These are phyloP conservation scores for Lagopus muta DNA, from an alignment of 2,113 vertebrate genomes.

Conservation along the genomic window DNA sequence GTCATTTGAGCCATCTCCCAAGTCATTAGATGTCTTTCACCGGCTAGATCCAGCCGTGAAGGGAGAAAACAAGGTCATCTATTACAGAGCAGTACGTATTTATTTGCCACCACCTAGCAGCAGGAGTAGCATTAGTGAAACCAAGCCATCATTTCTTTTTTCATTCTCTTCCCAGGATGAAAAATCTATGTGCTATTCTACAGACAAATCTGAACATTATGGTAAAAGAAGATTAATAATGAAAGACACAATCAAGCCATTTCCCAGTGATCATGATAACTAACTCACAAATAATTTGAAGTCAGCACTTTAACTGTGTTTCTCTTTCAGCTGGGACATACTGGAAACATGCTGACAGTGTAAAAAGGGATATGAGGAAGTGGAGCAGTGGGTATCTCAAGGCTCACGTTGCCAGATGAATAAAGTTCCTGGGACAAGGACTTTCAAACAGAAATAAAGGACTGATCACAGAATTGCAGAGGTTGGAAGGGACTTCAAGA, in stretches of 20 bases:
- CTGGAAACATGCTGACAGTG: background rate
- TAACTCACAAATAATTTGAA: background rate
- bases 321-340: background rate
- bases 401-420: background rate
- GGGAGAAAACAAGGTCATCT: slow-evolving; percentile 4
- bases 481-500: too few species aligned
- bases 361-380: background rate
- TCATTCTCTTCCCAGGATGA: background rate
- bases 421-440: background rate
- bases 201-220: background rate
- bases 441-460: background rate
- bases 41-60: background rate
- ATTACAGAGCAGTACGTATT: background rate
- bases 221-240: background rate
- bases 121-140: background rate
- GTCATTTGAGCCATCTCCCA: background rate
- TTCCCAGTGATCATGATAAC: background rate
- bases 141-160: background rate
- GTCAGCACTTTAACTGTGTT: background rate
- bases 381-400: background rate
- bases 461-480: too few species aligned
- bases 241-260: background rate
- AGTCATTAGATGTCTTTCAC: background rate
- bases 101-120: background rate
- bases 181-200: background rate